Evolutionary conservation across 2,888 invertebrate species (phyloP).

Genomic region (Pheosia gnoma): DNA sequence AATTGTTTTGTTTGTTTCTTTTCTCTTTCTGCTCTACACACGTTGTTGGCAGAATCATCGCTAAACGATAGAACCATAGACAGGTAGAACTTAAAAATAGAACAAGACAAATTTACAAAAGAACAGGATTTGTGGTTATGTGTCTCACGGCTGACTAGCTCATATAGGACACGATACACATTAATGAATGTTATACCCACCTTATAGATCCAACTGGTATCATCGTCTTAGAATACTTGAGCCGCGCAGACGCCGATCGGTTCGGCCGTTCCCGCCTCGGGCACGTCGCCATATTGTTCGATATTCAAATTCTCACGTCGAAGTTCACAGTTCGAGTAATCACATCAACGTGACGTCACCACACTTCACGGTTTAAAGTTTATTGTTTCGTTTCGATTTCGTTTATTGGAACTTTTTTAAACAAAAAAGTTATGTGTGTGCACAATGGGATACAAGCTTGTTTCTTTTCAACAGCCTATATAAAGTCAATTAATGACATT

Average conservation of each 20-base stretch:
- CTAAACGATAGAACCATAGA: too few relatives aligned
- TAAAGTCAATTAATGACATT: neutral
- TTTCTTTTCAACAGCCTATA: constrained; percentile 24
- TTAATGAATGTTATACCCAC: constrained; percentile 39
- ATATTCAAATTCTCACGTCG: constrained; percentile 19
- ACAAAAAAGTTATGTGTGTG: constrained; percentile 37
- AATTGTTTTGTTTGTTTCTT: too few relatives aligned
- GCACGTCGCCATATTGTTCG: constrained; percentile 63
- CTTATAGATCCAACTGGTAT: constrained; percentile 73
- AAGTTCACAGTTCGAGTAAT: constrained; percentile 29
- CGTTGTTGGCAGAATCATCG: too few relatives aligned
- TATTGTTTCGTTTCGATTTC: constrained; percentile 27
- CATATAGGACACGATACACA: too few relatives aligned
- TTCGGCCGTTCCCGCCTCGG: constrained; percentile 67
- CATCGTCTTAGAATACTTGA: constrained; percentile 76
- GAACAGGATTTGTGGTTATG: too few relatives aligned
- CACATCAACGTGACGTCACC: constrained; percentile 25
- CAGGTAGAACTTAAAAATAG: too few relatives aligned
- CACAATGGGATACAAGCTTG: constrained; percentile 22
- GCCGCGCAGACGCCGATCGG: constrained; percentile 64
- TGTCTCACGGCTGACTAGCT: too few relatives aligned
- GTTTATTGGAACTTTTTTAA: constrained; percentile 33
- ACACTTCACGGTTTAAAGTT: constrained; percentile 26
- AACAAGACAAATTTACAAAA: too few relatives aligned
- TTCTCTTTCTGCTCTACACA: too few relatives aligned